A percentile compares a stretch with the other conserved stretches of the same genome.
Evolutionary conservation across 2,113 vertebrate genomes (phyloP).

Genomic region (Campylomormyrus numenius): DNA sequence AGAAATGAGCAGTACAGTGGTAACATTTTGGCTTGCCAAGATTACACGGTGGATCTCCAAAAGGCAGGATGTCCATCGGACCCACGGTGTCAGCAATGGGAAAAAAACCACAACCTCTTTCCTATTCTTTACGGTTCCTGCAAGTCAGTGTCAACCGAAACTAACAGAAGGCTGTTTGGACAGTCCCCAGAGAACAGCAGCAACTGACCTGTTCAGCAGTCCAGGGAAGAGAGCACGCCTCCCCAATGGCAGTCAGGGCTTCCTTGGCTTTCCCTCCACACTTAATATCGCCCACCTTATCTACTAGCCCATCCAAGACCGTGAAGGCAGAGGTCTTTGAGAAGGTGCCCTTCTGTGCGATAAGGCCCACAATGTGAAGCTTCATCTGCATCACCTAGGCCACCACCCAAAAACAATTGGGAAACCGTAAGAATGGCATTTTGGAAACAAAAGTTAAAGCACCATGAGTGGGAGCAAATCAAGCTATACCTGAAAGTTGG

Average conservation of each 20-base stretch:
- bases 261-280: conserved; percentile 91
- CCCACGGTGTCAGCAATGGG: background rate
- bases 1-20: background rate
- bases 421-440: background rate
- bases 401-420: background rate
- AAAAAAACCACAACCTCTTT: background rate
- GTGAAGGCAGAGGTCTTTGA: conserved; percentile 87
- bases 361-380: conserved; percentile 78
- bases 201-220: conserved; percentile 86
- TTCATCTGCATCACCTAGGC: conserved; percentile 97
- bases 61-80: background rate
- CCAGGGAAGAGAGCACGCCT: conserved; percentile 83
- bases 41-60: background rate
- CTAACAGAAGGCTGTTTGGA: background rate
- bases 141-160: background rate
- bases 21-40: too few species aligned
- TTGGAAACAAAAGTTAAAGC: background rate
- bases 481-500: conserved; percentile 87
- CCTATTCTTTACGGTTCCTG: background rate
- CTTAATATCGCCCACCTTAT: conserved; percentile 92
- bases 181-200: background rate
- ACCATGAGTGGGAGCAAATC: background rate
- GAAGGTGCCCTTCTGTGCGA: conserved; percentile 86
- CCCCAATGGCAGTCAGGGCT: conserved; percentile 83
- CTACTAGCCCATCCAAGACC: conserved; percentile 87